Evolutionary conservation across 2,797 vertebrate species (phyloP), one percentile per base, ranked within the genome.

Genomic region (Pseudochirops cupreus): DNA sequence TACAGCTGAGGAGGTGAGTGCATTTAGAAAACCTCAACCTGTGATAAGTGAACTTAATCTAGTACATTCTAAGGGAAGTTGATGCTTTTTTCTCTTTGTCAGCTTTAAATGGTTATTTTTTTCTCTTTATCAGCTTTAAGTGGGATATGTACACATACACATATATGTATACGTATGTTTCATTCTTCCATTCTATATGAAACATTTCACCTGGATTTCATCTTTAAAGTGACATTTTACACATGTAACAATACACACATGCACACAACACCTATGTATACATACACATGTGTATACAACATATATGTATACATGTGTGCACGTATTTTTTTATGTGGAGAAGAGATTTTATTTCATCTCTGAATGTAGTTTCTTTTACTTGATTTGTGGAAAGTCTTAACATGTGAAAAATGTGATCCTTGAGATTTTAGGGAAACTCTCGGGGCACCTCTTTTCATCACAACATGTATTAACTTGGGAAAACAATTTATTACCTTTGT

Each of bases 1-100:
- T 74, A 97, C 98, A 7, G 98, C 98, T 0, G 96, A 98, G 0
- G 97, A 98, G 99, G 99, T 99, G 96, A 98, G 98, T 52, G 50
- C 13, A 53, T 9, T 39, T 67, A 67, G 62, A n/a, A 67, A 10
- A 12, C 54, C 94, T 54, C 50, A 0, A 33, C 24, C 0, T 0
- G 39, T 28, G 5, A n/a, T 50, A 12, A 54, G 0, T 0, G 0
- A 0, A 39, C 33, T 53, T 0, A 0, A 1, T 0, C 1, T 6
- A 31, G 31, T n/a, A 82, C 55, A n/a, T 16, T 13, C 91, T 56
- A 89, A 16, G 10, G 2, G 2, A 3, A 0, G 0, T 1, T 0
- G 10, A 5, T 92, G 18, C 18, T 26, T 14, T 55, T 10, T 26
- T 74, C 0, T 0, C 0, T 0, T 33, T 6, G 31, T 39, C 16